Evolutionary conservation across 2,113 vertebrate genomes (phyloP).

Genomic region (Antigone vipio): DNA sequence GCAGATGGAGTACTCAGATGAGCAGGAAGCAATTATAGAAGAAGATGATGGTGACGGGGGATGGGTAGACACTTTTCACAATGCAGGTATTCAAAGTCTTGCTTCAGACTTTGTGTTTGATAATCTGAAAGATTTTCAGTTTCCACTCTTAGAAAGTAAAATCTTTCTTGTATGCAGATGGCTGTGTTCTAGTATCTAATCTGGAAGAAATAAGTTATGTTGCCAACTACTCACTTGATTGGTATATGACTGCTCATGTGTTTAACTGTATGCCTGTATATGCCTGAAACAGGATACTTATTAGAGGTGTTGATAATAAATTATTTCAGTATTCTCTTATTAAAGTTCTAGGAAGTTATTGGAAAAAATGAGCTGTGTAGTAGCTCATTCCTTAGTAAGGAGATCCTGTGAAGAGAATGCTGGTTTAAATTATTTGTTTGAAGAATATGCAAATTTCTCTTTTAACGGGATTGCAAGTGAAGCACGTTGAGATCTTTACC

Average conservation of each 20-base stretch:
- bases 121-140: not conserved
- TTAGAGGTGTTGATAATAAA: not conserved
- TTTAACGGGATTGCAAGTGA: not conserved
- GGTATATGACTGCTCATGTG: not conserved
- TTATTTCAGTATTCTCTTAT: not conserved
- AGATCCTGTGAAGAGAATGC: not conserved
- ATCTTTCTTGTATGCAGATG: not conserved
- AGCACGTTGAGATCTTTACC: not conserved
- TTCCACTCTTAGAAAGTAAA: not conserved
- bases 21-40: constrained; percentile 98
- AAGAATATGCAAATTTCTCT: not conserved
- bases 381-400: not conserved
- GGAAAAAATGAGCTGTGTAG: not conserved
- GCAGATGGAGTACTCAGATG: constrained; percentile 99
- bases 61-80: constrained; percentile 98
- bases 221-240: not conserved
- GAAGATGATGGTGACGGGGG: constrained; percentile 98
- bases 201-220: not conserved
- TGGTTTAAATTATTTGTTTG: not conserved
- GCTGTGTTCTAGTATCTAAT: not conserved
- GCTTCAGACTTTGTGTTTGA: not conserved
- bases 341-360: not conserved
- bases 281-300: not conserved
- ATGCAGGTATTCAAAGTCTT: constrained; percentile 78
- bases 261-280: not conserved